A percentile compares a stretch with the other conserved stretches of the same genome.
Evolutionary conservation across 1,140 invertebrate species (phyloP).

Genomic region (Drosophila miranda): DNA sequence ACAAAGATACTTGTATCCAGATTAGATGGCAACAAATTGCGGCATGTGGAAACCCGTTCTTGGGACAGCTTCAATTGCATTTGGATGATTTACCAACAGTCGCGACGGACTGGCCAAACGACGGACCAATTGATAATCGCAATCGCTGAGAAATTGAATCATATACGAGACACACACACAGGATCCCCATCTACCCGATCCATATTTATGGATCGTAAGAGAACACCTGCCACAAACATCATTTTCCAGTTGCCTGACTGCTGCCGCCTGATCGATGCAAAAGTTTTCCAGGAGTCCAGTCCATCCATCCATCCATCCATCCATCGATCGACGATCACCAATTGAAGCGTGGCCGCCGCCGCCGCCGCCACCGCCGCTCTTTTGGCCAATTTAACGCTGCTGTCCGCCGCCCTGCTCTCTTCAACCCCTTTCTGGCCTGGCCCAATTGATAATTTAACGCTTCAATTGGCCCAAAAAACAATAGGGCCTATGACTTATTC

Average conservation of each 20-base stretch:
- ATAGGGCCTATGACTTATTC: conserved; percentile 35
- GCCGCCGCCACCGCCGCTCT: conserved; percentile 29
- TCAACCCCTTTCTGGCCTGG: conserved; percentile 48
- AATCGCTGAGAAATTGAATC: conserved; percentile 66
- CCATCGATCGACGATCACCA: conserved; percentile 34
- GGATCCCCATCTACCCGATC: neutral
- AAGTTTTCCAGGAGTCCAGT: conserved; percentile 53
- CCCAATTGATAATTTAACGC: conserved; percentile 80
- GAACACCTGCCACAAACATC: conserved; percentile 61
- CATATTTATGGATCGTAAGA: conserved; percentile 34
- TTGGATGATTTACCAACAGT: conserved; percentile 60
- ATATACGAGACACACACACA: neutral
- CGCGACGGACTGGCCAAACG: neutral
- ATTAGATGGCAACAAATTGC: conserved; percentile 59
- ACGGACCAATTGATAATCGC: conserved; percentile 69
- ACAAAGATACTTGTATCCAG: conserved; percentile 7
- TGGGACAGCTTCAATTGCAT: conserved; percentile 71
- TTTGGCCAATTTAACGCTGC: conserved; percentile 75
- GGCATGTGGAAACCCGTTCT: conserved; percentile 65
- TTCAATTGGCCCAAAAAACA: conserved; percentile 68
- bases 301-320: conserved; percentile 19
- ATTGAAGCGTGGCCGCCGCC: conserved; percentile 67
- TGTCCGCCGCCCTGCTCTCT: conserved; percentile 1
- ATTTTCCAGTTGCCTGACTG: conserved; percentile 70
- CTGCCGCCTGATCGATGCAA: neutral